Evolutionary conservation across 2,888 invertebrate species (phyloP), one percentile per base, ranked within the genome.

Genomic region (Neoitamus cyanurus): DNA sequence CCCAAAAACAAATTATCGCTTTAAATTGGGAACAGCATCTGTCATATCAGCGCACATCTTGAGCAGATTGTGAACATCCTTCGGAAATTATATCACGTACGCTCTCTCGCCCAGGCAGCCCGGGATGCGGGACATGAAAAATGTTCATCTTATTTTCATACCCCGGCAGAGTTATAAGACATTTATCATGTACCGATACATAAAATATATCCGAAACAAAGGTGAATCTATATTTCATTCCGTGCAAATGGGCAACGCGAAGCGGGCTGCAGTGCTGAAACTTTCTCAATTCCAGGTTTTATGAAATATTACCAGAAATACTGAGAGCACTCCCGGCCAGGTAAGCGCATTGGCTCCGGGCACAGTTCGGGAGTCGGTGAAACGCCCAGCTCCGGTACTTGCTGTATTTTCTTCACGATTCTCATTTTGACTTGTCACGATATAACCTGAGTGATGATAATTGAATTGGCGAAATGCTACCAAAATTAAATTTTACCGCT

Each of bases 111-210:
- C 48, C 78, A 48, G 58, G 58, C 31, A 75, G 28, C 75, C n/a
- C n/a, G 11, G 58, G n/a, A 78, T 78, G 78, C 48, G 31, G 46
- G 20, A 78, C 58, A 78, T 78, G 78, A 78, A 78, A 48, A 78
- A 78, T 78, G 30, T 78, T 78, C 78, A 78, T 78, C 78, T 78
- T 78, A 78, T 78, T 78, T 78, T 78, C 78, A 78, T 78, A 78
- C 28, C 78, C 78, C 9, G 48, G 75, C 42, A 78, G 70, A 42
- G 48, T 42, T 58, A 78, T 58, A 78, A 78, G 48, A 78, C 78
- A 78, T 78, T 78, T 78, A 78, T 78, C 78, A 78, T 78, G 78
- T 15, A 78, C 58, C 48, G 78, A 78, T 78, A 78, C 78, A 78
- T 78, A 78, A 78, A 78, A 78, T 73, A 20, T 36, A 73, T 73